phyloP scores from a whole-genome alignment of 2,113 vertebrate genomes.

The Phrynosoma platyrhinos region DNA sequence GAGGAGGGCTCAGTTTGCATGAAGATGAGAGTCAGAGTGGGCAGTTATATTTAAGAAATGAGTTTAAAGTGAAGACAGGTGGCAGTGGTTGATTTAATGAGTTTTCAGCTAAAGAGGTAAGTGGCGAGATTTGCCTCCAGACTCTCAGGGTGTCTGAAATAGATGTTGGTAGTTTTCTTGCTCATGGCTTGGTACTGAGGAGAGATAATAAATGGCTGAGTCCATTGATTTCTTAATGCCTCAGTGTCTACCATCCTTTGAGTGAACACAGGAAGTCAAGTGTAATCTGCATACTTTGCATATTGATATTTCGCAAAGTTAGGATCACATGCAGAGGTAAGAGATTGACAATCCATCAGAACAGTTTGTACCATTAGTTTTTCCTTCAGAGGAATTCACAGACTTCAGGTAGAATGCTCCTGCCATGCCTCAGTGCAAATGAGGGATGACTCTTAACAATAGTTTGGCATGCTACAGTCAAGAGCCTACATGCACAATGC shows the following conservation, averaged over 20 bases:
- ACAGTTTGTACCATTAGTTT: neutral
- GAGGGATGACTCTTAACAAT: neutral
- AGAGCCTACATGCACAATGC: too few relatives aligned
- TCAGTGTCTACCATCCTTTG: neutral
- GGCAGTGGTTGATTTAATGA: neutral
- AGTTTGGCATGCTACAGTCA: too few relatives aligned
- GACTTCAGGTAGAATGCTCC: neutral
- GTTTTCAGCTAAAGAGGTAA: neutral
- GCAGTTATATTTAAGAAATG: neutral
- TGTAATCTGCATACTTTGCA: neutral
- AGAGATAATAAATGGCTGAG: neutral
- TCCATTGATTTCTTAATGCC: neutral
- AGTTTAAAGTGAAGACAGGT: neutral
- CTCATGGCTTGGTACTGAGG: too few relatives aligned
- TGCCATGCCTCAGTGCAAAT: too few relatives aligned
- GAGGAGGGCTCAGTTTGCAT: neutral
- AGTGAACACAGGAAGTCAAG: neutral
- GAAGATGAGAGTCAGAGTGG: neutral
- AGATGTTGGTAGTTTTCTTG: neutral
- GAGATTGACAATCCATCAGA: neutral
- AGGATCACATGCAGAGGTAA: neutral
- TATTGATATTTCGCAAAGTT: neutral
- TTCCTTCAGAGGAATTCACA: neutral
- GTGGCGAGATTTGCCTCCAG: neutral
- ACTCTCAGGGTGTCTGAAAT: neutral